Conservation (phyloP, 2,797 vertebrate species). For the Onychomys torridus region DNA sequence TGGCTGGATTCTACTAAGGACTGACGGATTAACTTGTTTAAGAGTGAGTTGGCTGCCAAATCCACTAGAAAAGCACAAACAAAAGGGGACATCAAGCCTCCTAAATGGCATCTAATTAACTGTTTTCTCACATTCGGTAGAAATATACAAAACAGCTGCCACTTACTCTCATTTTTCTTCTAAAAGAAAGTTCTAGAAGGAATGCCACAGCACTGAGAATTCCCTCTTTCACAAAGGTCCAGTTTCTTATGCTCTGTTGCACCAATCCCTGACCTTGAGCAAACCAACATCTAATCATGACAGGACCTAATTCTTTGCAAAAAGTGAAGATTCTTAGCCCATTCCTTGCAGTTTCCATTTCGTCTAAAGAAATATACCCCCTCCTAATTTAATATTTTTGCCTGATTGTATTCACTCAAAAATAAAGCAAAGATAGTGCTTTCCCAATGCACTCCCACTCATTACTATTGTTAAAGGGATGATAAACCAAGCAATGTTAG, state of each 20-base stretch:
- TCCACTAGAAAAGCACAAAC: slow-evolving; percentile 73
- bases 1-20: slow-evolving; percentile 88
- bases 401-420: slow-evolving; percentile 28
- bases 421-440: not conserved
- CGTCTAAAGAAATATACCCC: not conserved
- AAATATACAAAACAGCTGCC: not conserved
- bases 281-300: not conserved
- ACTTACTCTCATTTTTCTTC: not conserved
- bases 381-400: not conserved
- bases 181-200: slow-evolving; percentile 39
- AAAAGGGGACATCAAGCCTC: not conserved
- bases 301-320: not conserved
- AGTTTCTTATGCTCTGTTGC: not conserved
- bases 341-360: not conserved
- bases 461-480: not conserved
- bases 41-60: slow-evolving; percentile 85
- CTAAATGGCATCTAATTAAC: not conserved
- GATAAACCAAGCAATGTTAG: not conserved
- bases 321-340: slow-evolving; percentile 40
- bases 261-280: not conserved
- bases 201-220: not conserved
- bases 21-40: slow-evolving; percentile 89
- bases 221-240: not conserved
- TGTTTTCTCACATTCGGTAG: not conserved
- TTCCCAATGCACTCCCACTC: not conserved